Evolutionary conservation across 2,113 vertebrate species (phyloP), one percentile per base, ranked within the genome.

Genomic region (Prionailurus viverrinus): DNA sequence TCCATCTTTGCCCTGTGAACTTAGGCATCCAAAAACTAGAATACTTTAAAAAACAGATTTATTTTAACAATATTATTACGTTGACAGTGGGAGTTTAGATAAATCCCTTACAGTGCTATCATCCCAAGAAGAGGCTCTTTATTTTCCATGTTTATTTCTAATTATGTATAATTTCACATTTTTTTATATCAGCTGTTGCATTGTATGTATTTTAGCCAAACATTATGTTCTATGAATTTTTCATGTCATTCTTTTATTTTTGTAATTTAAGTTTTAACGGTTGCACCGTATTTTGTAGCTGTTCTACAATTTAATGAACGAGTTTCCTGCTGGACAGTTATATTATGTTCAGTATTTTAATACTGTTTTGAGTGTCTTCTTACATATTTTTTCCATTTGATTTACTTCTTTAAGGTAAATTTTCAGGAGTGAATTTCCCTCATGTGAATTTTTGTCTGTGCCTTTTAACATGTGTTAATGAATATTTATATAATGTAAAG

Each of bases 141-240:
- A 29, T 79, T 89, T 94, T 97, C 41, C 16, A 31, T 92, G 4
- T 97, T 48, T 85, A 90, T 91, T 96, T 95, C 31, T 74, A 51
- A 51, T 86, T 85, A 15, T 78, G 15, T 9, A 31, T 58, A 86
- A 58, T 89, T 79, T 86, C 63, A 83, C n/a, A 71, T 89, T 93
- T 83, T 89, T 93, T 83, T 90, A 71, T 74, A 41, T 7, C 29
- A 91, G 36, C 23, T 55, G 39, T 41, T 58, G 0, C 29, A 82
- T 86, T 48, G 0, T 83, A 29, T 92, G 39, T 83, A 63, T 91
- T 89, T 95, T 89, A 86, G 48, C 15, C 55, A 68, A 25, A 84
- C 3, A 23, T 76, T 66, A 74, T 33, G 51, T 93, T 91, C 23
- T 90, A 19, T 66, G n/a, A 89, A 9, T 96, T 88, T 96, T 91